phyloP scores from a whole-genome alignment of 2,113 vertebrate genomes.

The Octodon degus region DNA sequence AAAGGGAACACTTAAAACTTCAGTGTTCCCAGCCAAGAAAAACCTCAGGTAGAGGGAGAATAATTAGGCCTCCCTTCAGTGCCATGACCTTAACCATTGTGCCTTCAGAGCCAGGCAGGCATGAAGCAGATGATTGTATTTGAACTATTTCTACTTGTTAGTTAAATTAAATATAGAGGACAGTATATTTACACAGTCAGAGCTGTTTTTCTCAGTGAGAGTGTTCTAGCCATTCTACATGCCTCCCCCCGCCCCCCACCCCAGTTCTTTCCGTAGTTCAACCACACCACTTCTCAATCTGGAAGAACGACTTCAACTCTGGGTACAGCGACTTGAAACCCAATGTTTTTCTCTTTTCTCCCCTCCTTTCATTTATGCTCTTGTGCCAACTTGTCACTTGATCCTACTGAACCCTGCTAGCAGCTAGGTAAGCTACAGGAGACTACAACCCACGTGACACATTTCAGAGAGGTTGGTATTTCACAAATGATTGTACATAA shows the following conservation, averaged over 20 bases:
- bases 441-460: not conserved
- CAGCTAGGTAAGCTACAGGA: not conserved
- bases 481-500: not conserved
- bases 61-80: not conserved
- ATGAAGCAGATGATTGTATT: not conserved
- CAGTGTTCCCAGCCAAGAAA: slow-evolving; percentile 44
- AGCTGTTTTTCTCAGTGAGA: not conserved
- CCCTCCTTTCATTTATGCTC: not conserved
- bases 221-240: not conserved
- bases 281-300: not conserved
- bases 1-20: slow-evolving; percentile 25
- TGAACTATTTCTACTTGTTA: slow-evolving; percentile 54
- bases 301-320: not conserved
- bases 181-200: not conserved
- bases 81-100: not conserved
- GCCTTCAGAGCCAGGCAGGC: not conserved
- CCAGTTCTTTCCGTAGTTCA: not conserved
- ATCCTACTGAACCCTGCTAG: not conserved
- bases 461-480: not conserved
- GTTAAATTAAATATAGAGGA: slow-evolving; percentile 44
- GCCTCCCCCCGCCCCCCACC: not conserved
- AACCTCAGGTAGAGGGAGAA: slow-evolving; percentile 34
- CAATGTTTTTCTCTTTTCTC: not conserved
- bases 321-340: not conserved
- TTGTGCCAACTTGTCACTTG: not conserved